Percentiles rank a stretch among this genome's conserved stretches.
These are phyloP conservation scores for Actenoides hombroni DNA, from an alignment of 2,113 vertebrate species.

Conservation along the genomic window DNA sequence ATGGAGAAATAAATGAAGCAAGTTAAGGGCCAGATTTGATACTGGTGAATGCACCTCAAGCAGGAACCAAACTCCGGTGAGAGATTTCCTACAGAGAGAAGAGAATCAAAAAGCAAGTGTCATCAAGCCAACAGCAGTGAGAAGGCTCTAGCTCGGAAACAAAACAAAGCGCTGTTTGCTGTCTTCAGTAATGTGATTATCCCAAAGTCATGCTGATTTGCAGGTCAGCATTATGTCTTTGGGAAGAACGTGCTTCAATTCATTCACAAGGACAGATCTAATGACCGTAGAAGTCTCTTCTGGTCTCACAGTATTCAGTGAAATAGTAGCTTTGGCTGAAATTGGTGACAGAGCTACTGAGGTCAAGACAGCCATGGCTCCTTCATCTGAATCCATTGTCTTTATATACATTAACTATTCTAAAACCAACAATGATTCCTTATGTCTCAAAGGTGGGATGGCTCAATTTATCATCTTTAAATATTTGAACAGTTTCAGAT, in stretches of 20 bases:
- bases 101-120: neutral
- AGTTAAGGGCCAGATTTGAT: neutral
- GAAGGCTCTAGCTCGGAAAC: neutral
- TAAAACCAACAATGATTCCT: neutral
- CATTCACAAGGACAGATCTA: neutral
- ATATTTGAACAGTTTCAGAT: neutral
- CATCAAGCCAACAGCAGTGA: neutral
- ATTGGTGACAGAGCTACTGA: neutral
- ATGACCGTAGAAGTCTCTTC: neutral
- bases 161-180: neutral
- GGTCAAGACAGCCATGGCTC: neutral
- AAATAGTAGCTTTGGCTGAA: neutral
- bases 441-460: neutral
- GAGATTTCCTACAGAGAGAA: neutral
- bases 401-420: neutral
- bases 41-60: neutral
- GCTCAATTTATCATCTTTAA: neutral
- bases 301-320: neutral
- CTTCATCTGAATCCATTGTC: neutral
- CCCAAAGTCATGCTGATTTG: neutral
- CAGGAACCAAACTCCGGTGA: neutral
- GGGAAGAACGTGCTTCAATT: neutral
- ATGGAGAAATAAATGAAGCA: neutral
- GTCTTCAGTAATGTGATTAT: neutral
- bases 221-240: neutral